Base-by-base conservation (phyloP, 2,113 vertebrate genomes). In the Beaufortia kweichowensis region DNA sequence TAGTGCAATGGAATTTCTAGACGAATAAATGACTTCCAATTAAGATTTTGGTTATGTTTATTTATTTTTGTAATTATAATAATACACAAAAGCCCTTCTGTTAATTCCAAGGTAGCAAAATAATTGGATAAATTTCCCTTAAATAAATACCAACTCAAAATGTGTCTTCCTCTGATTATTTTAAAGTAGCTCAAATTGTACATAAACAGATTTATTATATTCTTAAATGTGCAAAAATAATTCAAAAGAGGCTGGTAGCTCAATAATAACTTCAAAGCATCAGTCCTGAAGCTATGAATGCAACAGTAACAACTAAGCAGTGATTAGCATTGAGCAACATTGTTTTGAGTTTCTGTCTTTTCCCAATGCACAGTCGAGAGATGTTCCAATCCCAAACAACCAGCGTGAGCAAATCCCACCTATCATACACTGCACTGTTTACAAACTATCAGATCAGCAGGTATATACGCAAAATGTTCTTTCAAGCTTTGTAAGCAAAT, bases 201-300 rank as follows among this genome's bases (percentile, higher is more conserved):
- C n/a, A 4, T 23, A 14, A 55, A 33, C n/a, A 10, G 29, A 55
- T 69, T 35, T 35, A 55, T 55, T 55, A 3, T 17, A 55, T 50
- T 31, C 12, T 53, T 7, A 41, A 35, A 59, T 41, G 81, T 57
- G 35, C 80, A 60, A 60, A 72, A 81, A 80, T 84, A 55, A 76
- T 85, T 86, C 84, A 78, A 90, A 88, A 89, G 84, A 79, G 79
- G 79, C 79, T 79, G 88, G 86, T 86, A 88, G 73, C 82, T 86
- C 74, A 75, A 84, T 77, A 86, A 82, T 80, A 79, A 76, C 81
- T 87, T 84, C 64, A 83, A 86, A 89, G 85, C 84, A 86, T 82
- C 77, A 81, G 77, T 75, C 84, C 83, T 84, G 39, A n/a, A 82
- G 87, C 84, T 82, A 61, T 80, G 76, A 33, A 72, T 2, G 78